These are phyloP conservation scores for Cryptosula pallasiana DNA, from an alignment of 2,888 invertebrate genomes.

Conservation along the genomic window DNA sequence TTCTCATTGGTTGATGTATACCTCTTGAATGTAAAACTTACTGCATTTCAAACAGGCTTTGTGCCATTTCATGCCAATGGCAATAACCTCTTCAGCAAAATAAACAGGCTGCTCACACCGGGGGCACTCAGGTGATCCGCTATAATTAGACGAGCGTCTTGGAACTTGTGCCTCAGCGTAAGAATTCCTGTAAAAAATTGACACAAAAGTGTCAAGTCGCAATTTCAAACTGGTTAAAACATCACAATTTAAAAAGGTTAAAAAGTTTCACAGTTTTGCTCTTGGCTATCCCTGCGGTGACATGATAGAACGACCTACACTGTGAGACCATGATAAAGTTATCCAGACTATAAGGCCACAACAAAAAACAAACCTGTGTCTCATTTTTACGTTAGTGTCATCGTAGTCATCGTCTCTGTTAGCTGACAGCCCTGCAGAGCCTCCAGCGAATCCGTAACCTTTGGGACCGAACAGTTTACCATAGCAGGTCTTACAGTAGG, in stretches of 20 bases:
- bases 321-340: no score
- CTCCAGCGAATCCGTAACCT: constrained; percentile 61
- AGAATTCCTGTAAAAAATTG: not conserved
- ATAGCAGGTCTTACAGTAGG: constrained; percentile 88
- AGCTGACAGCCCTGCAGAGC: constrained; percentile 54
- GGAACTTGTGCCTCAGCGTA: constrained; percentile 9
- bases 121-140: constrained; percentile 61
- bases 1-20: no score
- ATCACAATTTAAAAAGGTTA: no score
- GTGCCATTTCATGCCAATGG: constrained; percentile 56
- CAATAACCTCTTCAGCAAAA: constrained; percentile 57
- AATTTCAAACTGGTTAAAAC: no score
- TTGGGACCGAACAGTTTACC: constrained; percentile 84
- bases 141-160: constrained; percentile 16
- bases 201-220: not conserved
- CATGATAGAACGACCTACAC: no score
- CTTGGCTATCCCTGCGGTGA: no score
- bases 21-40: constrained; percentile 47
- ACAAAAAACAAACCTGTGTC: not conserved
- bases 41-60: constrained; percentile 57
- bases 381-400: not conserved
- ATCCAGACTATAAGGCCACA: no score
- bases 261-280: no score
- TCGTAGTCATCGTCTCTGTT: constrained; percentile 19
- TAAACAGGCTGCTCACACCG: constrained; percentile 66